Evolutionary conservation across 2,797 vertebrate genomes (phyloP), one percentile per base, ranked within the genome.

Genomic region (Lepus oiostolus): DNA sequence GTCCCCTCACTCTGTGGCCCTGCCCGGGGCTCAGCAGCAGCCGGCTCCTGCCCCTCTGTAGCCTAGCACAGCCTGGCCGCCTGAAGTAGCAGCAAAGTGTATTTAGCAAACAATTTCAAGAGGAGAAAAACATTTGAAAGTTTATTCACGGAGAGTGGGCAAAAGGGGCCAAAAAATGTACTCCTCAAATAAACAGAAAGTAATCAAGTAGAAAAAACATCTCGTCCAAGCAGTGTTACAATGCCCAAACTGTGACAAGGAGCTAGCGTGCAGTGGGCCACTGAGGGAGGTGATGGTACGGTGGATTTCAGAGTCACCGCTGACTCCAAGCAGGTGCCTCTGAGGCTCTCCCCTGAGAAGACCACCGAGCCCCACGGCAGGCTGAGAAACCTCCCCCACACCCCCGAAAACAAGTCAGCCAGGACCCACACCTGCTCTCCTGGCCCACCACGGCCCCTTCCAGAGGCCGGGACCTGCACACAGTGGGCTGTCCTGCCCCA

Each of bases 131-230:
- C 11, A 93, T 86, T 74, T 63, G 52, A 30, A 93, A 50, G n/a
- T 92, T 92, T 93, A 88, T 85, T 90, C 92, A 82, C 54, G 80
- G 47, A 30, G 22, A 52, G 38, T 10, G 63, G 22, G 19, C 19
- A 58, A 67, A 87, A 84, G 74, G 80, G 26, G 47, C 58, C 63
- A 77, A 88, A 87, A 75, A 62, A 77, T 38, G 75, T 30, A 93
- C 85, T 84, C 76, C 68, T 90, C 86, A 94, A 97, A 95, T 88
- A 95, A 96, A 94, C 0, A 91, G n/a, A 92, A 93, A 88, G 63
- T 54, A 75, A 88, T 71, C 68, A 60, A 84, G 28, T 50, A 79
- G 26, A 77, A 65, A 12, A 70, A 83, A 76, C 90, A 79, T 86
- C 62, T 5, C 63, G 60, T 52, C 65, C 58, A 82, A 13, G 35